Evolutionary conservation across 2,888 invertebrate species (phyloP), one percentile per base, ranked within the genome.

Genomic region (Marronus borbonicus): DNA sequence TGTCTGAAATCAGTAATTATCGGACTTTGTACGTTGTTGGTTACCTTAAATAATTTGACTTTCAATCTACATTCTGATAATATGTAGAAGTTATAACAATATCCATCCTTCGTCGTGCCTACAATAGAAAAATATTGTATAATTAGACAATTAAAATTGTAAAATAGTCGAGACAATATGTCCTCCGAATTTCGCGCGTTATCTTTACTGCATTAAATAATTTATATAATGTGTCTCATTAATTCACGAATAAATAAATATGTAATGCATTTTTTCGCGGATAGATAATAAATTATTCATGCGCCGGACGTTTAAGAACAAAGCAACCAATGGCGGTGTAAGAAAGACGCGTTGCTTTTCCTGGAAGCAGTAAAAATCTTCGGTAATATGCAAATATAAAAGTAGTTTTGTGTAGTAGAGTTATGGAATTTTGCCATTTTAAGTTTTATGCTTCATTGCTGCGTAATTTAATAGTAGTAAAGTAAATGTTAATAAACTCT

Each of bases 161-260:
- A 64, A 64, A 64, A 31, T 12, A n/a, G 64, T 14, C 39, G 1
- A 20, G 55, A 52, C 55, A 58, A 20, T 58, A 58, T 58, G 55
- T 58, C 55, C 17, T 17, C 20, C 20, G 55, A 58, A 20, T 58
- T 58, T 20, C 5, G 10, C 14, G 20, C 17, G 20, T 58, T 58
- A 58, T 58, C 55, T 20, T 58, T 44, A 44, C 12, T 44, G 44
- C 44, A 44, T 44, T 44, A 10, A 12, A 60, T 60, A 60, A 28
- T 60, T 60, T 31, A 64, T 64, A 31, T 64, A 64, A 64, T 39
- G 31, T 64, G 4, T 14, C 64, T 64, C 36, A 64, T 64, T 64
- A 64, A 64, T 64, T 64, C 64, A n/a, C 8, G 64, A 64, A 64
- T 64, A 64, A 64, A 64, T 64, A 64, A 64, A 64, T 64, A n/a